Conservation (phyloP, 2,113 vertebrate species). For the Poeciliopsis occidentalis region DNA sequence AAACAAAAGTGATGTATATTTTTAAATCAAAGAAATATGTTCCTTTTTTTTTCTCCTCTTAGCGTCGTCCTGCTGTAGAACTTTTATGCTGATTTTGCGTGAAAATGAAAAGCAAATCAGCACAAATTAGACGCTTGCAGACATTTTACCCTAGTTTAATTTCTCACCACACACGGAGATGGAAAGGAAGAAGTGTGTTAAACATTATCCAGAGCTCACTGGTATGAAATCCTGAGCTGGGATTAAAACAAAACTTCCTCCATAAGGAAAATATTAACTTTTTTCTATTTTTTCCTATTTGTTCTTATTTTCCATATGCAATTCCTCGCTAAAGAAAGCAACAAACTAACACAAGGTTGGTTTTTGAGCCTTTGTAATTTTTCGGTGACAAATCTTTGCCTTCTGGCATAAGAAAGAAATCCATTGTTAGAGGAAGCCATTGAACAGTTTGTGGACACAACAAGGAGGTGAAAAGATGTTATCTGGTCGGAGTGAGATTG, state of each 20-base stretch:
- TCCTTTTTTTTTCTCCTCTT: neutral
- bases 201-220: neutral
- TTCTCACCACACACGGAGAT: neutral
- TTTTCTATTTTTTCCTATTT: neutral
- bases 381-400: neutral
- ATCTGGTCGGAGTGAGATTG: neutral
- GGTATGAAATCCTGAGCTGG: no score
- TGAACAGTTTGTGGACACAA: neutral
- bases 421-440: neutral
- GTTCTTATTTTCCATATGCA: conserved; percentile 1
- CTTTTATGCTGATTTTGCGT: neutral
- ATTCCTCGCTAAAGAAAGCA: neutral
- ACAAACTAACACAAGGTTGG: no score
- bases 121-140: neutral
- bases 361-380: no score
- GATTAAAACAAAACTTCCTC: neutral
- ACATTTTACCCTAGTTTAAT: neutral
- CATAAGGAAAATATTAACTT: neutral
- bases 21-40: no score
- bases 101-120: neutral
- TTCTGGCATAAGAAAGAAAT: neutral
- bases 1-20: no score
- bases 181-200: neutral
- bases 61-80: neutral
- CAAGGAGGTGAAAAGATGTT: neutral